Conservation (phyloP, 2,113 vertebrate species). For the Halcyon senegalensis region DNA sequence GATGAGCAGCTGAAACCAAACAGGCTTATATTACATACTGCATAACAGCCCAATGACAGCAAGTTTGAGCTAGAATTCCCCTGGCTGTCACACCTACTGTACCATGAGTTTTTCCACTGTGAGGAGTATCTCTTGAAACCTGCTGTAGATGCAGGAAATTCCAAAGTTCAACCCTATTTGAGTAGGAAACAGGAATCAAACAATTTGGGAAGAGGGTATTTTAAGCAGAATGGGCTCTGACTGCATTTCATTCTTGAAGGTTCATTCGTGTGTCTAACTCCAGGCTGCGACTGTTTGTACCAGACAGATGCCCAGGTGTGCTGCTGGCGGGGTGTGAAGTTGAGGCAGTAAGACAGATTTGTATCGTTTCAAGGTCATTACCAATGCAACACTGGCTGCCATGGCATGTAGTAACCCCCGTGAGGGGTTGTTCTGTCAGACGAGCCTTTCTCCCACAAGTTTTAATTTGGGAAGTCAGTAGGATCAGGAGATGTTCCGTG, state of each 20-base stretch:
- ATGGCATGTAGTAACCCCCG: accelerated
- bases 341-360: accelerated
- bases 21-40: background rate
- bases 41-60: background rate
- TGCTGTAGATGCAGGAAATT: background rate
- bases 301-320: accelerated
- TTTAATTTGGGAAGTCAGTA: background rate
- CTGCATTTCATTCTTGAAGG: background rate
- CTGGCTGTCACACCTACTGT: background rate
- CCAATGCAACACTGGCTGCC: background rate
- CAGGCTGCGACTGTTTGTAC: accelerated
- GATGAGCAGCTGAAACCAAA: background rate
- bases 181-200: background rate
- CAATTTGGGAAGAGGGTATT: too few relatives aligned
- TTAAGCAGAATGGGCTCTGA: background rate
- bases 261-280: accelerated
- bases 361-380: accelerated
- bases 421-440: background rate
- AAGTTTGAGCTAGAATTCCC: background rate
- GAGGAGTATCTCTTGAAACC: background rate
- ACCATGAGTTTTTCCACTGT: background rate
- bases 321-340: background rate
- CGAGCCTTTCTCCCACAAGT: background rate
- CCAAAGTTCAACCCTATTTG: background rate
- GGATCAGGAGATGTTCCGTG: background rate